Base-by-base conservation (phyloP, 2,888 invertebrate genomes). In the Priocnemis perturbator region DNA sequence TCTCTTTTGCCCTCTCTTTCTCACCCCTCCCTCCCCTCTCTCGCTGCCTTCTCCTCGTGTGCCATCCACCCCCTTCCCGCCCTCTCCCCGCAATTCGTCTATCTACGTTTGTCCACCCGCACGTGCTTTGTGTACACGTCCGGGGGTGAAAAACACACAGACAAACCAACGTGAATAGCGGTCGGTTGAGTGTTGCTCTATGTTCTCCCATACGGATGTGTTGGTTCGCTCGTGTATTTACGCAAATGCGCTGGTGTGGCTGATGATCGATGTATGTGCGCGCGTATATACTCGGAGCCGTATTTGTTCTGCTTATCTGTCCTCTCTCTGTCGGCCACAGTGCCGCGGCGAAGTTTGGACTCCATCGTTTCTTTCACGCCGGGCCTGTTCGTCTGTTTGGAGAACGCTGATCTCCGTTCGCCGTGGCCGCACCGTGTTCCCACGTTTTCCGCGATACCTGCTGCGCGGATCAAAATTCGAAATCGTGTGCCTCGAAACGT, bases 1-100 rank as follows among this genome's bases (percentile, higher is more conserved):
- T 50, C 50, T 50, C 72, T 69, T 67, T 58, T 47, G 21, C 60
- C 57, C 57, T 15, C 14, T 14, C 17, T 3, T 11, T 50, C 21
- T 26, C n/a, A n/a, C n/a, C n/a, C 44, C 50, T 17, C 5, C 57
- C 66, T 3, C 11, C 50, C 57, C 30, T 37, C 37, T 57, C 52
- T 47, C 47, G 4, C 11, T 26, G 11, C 37, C n/a, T 17, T 50
- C 4, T 47, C 47, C 47, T 50, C 17, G 17, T n/a, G 11, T 2
- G 15, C 19, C 50, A 9, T 50, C 50, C 50, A 50, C 11, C 17
- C 17, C 47, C 11, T 47, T 11, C 47, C 5, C n/a, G n/a, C 19
- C 50, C 17, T 7, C 50, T 4, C 50, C 17, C 19, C 50, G n/a
- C 50, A 19, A 50, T 50, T 50, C 19, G 50, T 19, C 19, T 50